Evolutionary conservation across 2,797 vertebrate genomes (phyloP), one percentile per base, ranked within the genome.

Genomic region (Microctenopoma steveboyesi): DNA sequence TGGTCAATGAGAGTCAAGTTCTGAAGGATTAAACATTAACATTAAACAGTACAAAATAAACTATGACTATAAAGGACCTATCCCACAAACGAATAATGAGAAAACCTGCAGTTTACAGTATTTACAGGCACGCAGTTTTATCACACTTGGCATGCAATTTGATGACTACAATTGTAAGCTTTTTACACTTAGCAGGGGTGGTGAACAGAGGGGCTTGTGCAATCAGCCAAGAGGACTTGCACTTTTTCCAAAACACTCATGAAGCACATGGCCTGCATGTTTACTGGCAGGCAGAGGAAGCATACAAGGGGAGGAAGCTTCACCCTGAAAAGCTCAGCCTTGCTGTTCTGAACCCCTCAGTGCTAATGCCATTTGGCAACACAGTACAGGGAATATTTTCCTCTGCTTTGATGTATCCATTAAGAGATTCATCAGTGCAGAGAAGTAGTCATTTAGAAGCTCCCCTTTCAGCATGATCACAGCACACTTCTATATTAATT

Each of bases 391-490:
- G 81, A 81, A 90, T 82, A 77, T 84, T 88, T 79, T 64, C 74
- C 68, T 58, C 61, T 57, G 73, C 88, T 92, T 90, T 90, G 86
- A 92, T 89, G 89, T 89, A 85, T 85, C 88, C 79, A 87, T 91
- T 89, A 88, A 79, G 79, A 86, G 76, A 87, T 81, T 89, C 82
- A 83, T 86, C 80, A 76, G 84, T 64, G 83, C 68, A 70, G 46
- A 83, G 81, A 67, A 65, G 72, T 76, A 67, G 66, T 77, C 63
- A 86, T 87, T 90, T 86, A 72, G 77, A 76, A 85, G 59, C 61
- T 80, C 77, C 58, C 52, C 80, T 83, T 87, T 85, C 78, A 65
- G 59, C 68, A 16, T 84, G 78, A 90, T 89, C 87, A 84, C 75
- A 86, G 81, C 79, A 77, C 77, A 85, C 76, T 71, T 85, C 61